Percentiles rank a stretch among this genome's conserved stretches.
These are phyloP conservation scores for Hystrix cristata DNA, from an alignment of 2,113 vertebrate genomes.

Conservation along the genomic window DNA sequence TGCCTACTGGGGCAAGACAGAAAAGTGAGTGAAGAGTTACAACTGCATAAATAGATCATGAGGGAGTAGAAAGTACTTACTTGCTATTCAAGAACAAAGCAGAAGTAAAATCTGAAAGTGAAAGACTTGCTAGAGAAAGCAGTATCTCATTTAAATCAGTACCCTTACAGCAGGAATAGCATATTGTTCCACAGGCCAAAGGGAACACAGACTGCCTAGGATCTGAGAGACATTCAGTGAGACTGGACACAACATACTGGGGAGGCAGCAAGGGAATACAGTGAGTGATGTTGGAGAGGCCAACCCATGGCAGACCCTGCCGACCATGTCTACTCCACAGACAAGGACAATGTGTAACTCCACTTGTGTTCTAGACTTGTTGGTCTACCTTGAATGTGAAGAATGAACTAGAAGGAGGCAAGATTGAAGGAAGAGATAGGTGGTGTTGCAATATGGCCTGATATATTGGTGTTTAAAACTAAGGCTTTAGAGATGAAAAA, in stretches of 20 bases:
- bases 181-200: background rate
- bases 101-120: background rate
- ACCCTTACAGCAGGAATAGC: background rate
- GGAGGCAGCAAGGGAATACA: background rate
- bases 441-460: background rate
- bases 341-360: background rate
- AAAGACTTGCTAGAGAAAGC: slow-evolving; percentile 1
- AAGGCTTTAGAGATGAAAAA: background rate
- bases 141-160: slow-evolving; percentile 4
- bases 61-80: background rate
- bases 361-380: background rate
- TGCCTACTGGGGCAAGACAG: background rate
- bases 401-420: background rate
- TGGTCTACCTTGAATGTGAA: background rate
- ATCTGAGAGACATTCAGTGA: background rate
- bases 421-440: background rate
- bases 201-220: background rate
- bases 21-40: background rate
- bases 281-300: background rate
- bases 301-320: background rate
- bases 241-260: background rate
- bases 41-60: background rate
- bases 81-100: background rate
- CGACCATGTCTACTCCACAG: background rate
- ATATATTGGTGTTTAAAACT: background rate